These are phyloP conservation scores for Brachirus orientalis DNA, from an alignment of 2,113 vertebrate species.

Conservation along the genomic window DNA sequence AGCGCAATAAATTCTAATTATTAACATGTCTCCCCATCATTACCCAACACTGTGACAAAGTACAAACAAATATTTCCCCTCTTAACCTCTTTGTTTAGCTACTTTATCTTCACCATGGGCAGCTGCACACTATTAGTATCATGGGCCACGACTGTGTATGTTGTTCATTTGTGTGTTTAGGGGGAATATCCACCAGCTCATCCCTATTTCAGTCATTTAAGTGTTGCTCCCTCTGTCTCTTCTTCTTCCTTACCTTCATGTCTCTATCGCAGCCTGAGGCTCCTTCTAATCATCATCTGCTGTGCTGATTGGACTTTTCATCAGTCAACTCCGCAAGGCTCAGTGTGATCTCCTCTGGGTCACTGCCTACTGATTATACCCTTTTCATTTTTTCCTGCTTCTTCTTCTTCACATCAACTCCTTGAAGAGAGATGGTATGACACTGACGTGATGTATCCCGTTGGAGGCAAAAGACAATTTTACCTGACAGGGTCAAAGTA, in stretches of 20 bases:
- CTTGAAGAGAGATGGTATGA: slow-evolving; percentile 52
- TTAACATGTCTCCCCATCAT: slow-evolving; percentile 47
- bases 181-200: slow-evolving; percentile 27
- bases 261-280: slow-evolving; percentile 70
- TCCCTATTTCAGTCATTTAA: slow-evolving; percentile 50
- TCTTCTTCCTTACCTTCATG: slow-evolving; percentile 46
- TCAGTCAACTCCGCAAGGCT: slow-evolving; percentile 79
- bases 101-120: slow-evolving; percentile 51
- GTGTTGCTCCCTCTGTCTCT: slow-evolving; percentile 50
- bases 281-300: slow-evolving; percentile 75
- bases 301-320: slow-evolving; percentile 81
- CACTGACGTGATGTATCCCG: slow-evolving; percentile 34
- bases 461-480: slow-evolving; percentile 27
- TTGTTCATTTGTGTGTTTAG: slow-evolving; percentile 1
- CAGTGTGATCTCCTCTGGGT: slow-evolving; percentile 77
- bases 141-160: slow-evolving; percentile 4
- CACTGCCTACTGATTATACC: slow-evolving; percentile 79
- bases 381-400: slow-evolving; percentile 34
- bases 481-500: slow-evolving; percentile 13
- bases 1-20: slow-evolving; percentile 59
- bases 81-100: slow-evolving; percentile 26
- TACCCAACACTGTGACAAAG: slow-evolving; percentile 46
- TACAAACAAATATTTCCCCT: slow-evolving; percentile 56
- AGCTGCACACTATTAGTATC: slow-evolving; percentile 32
- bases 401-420: slow-evolving; percentile 52